Evolutionary conservation across 2,113 vertebrate species (phyloP).

Genomic region (Trichechus manatus): DNA sequence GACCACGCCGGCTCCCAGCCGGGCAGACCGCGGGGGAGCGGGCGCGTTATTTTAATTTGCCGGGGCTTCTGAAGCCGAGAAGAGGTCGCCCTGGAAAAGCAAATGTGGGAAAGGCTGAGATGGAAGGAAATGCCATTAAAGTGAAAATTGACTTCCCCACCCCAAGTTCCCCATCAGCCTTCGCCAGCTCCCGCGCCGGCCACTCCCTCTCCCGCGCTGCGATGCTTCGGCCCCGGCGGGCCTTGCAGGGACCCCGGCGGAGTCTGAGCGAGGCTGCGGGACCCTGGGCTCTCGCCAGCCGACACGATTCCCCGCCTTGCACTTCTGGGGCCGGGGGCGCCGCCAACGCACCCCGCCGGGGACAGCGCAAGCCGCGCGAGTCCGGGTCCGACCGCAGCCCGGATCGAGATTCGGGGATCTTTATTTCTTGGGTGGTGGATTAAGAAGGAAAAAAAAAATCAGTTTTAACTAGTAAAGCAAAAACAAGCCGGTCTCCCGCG

Average conservation of each 20-base stretch:
- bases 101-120: constrained; percentile 29
- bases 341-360: not conserved
- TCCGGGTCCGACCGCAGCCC: constrained; percentile 21
- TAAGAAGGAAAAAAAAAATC: not conserved
- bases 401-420: not conserved
- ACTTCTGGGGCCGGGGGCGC: constrained; percentile 54
- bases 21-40: not conserved
- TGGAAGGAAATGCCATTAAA: constrained; percentile 62
- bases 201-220: constrained; percentile 69
- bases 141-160: constrained; percentile 68
- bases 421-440: constrained; percentile 69
- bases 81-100: constrained; percentile 51
- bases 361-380: not conserved
- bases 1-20: not conserved
- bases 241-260: not conserved
- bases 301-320: constrained; percentile 44
- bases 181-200: constrained; percentile 56
- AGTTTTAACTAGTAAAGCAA: constrained; percentile 53
- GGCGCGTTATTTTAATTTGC: constrained; percentile 72
- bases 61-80: constrained; percentile 46
- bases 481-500: constrained; percentile 35
- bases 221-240: not conserved
- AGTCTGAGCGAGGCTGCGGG: not conserved
- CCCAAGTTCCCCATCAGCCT: constrained; percentile 73
- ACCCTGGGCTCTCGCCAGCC: not conserved